Evolutionary conservation across 2,888 invertebrate species (phyloP).

Genomic region (Ischnus inquisitorius): DNA sequence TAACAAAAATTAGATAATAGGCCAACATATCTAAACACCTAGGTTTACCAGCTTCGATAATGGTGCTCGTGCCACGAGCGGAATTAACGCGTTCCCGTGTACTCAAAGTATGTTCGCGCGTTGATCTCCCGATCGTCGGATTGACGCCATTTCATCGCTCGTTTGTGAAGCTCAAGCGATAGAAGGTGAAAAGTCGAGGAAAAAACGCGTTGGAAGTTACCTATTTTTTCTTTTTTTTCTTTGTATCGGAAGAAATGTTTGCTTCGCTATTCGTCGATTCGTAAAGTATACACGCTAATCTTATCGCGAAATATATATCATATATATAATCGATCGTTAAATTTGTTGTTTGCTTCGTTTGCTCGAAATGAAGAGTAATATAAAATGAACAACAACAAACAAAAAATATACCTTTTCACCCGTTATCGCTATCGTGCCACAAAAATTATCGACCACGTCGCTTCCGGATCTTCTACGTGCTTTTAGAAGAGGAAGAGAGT

Average conservation of each 20-base stretch:
- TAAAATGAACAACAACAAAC: constrained; percentile 16
- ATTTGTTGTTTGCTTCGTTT: not conserved
- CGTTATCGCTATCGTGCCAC: constrained; percentile 75
- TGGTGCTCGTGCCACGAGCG: constrained; percentile 27
- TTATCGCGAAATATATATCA: not conserved
- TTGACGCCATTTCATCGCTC: constrained; percentile 72
- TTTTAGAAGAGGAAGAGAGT: constrained; percentile 85
- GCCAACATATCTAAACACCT: constrained; percentile 76
- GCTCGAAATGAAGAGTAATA: not conserved
- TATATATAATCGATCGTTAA: not conserved
- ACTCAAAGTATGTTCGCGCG: constrained; percentile 40
- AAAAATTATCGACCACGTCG: constrained; percentile 71
- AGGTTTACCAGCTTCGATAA: constrained; percentile 51
- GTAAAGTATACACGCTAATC: not conserved
- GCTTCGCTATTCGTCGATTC: constrained; percentile 29
- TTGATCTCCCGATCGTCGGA: constrained; percentile 32
- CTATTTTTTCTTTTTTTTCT: no score
- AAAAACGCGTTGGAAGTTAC: not conserved
- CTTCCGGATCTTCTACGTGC: constrained; percentile 59
- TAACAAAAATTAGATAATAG: constrained; percentile 75
- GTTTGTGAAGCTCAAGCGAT: constrained; percentile 76
- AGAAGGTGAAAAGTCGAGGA: constrained; percentile 72
- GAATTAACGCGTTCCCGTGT: constrained; percentile 2
- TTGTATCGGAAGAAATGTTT: constrained; percentile 11
- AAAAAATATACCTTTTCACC: constrained; percentile 70